Percentiles rank a stretch among this genome's conserved stretches.
These are phyloP conservation scores for Clarias laeviceps DNA, from an alignment of 2,797 vertebrate genomes.

Conservation along the genomic window DNA sequence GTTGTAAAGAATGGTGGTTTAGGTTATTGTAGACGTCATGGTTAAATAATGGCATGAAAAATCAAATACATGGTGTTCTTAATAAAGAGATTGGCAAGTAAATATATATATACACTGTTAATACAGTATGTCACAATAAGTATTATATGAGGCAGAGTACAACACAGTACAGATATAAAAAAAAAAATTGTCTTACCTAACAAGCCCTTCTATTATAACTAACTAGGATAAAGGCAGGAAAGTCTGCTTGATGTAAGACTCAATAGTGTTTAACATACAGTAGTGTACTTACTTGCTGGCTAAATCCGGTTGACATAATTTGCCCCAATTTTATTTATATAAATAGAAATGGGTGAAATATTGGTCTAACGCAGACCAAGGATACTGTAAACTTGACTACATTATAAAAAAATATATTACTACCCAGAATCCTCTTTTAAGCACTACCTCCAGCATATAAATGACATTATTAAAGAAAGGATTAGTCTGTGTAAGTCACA, in stretches of 20 bases:
- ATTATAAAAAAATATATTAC: neutral
- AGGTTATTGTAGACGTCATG: neutral
- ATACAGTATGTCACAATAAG: neutral
- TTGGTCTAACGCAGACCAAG: neutral
- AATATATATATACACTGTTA: neutral
- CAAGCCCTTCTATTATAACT: neutral
- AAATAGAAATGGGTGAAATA: neutral
- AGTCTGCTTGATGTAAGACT: neutral
- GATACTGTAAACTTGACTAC: neutral
- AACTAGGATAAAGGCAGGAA: neutral
- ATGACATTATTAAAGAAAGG: constrained; percentile 1
- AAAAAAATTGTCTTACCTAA: neutral
- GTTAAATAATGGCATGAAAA: neutral
- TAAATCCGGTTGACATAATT: neutral
- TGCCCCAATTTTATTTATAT: neutral
- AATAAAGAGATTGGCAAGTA: neutral
- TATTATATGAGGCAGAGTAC: neutral
- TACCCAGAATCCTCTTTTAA: neutral
- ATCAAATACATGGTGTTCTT: neutral
- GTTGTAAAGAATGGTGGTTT: neutral
- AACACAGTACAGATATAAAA: neutral
- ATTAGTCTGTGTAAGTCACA: constrained; percentile 2
- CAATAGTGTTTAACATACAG: neutral
- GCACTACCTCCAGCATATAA: neutral
- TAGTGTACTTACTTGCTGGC: neutral